Evolutionary conservation across 2,888 invertebrate genomes (phyloP).

Genomic region (Scaptomyza flava): DNA sequence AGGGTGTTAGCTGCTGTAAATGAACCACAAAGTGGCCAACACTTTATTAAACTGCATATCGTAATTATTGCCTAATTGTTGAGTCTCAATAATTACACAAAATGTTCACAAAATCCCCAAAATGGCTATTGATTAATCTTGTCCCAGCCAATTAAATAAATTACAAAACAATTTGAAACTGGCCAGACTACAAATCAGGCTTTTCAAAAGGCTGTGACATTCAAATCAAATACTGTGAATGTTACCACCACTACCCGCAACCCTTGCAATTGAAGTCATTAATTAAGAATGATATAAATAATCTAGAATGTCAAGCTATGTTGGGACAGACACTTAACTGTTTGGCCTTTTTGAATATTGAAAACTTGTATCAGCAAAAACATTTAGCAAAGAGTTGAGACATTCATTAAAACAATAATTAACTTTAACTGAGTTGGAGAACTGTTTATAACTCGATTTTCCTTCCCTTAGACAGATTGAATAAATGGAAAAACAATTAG

Average conservation of each 20-base stretch:
- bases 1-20: conserved; percentile 8
- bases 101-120: conserved; percentile 27
- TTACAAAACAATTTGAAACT: conserved; percentile 23
- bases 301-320: conserved; percentile 31
- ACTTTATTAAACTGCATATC: conserved; percentile 31
- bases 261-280: conserved; percentile 31
- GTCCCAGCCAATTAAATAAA: conserved; percentile 54
- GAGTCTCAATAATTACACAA: conserved; percentile 26
- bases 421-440: conserved; percentile 26
- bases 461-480: conserved; percentile 25
- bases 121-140: conserved; percentile 64
- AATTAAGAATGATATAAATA: conserved; percentile 51
- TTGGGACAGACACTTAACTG: conserved; percentile 25
- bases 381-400: conserved; percentile 16
- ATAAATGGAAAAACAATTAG: conserved; percentile 71
- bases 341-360: conserved; percentile 23
- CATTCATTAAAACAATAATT: conserved; percentile 44
- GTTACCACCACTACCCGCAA: neutral
- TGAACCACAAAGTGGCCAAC: conserved; percentile 10
- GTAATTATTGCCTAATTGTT: conserved; percentile 45
- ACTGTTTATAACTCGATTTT: conserved; percentile 53
- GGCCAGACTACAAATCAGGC: conserved; percentile 25
- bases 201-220: conserved; percentile 19
- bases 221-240: conserved; percentile 33
- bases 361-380: conserved; percentile 4